Conservation (phyloP, 2,888 invertebrate species). For the Dasysyrphus albostriatus region DNA sequence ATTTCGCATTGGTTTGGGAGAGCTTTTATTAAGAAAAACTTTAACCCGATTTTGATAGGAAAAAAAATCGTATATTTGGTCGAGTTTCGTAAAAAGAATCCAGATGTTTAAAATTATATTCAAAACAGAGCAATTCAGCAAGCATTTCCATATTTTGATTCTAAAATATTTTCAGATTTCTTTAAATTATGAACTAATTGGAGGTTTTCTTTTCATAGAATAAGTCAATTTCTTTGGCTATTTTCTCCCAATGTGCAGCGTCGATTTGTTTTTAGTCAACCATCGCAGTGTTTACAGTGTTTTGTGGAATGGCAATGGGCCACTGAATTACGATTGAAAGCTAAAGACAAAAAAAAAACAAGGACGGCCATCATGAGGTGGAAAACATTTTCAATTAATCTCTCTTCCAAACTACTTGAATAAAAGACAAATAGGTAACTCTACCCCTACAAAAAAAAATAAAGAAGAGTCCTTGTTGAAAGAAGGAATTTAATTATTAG, state of each 20-base stretch:
- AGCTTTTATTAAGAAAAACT: too few species aligned
- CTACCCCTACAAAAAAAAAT: background rate
- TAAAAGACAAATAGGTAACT: conserved; percentile 1
- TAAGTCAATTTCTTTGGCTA: too few species aligned
- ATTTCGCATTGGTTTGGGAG: too few species aligned
- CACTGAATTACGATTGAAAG: conserved; percentile 24
- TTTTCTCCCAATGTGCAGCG: background rate
- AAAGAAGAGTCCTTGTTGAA: conserved; percentile 5
- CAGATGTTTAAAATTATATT: too few species aligned
- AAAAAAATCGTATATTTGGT: too few species aligned
- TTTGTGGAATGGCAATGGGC: conserved; percentile 16
- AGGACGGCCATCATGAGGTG: conserved; percentile 8
- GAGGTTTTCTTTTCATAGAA: too few species aligned
- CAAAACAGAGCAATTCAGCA: too few species aligned
- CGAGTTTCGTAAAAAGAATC: too few species aligned
- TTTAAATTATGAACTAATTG: too few species aligned
- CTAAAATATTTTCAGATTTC: too few species aligned
- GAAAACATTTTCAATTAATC: conserved; percentile 50
- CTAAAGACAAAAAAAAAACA: background rate
- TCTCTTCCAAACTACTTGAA: conserved; percentile 11
- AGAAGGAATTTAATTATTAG: conserved; percentile 32
- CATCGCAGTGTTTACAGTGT: conserved; percentile 1
- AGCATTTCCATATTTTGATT: background rate
- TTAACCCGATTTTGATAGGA: too few species aligned
- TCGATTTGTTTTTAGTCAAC: background rate